These are phyloP conservation scores for Tupiocoris notatus DNA, from an alignment of 2,888 invertebrate species.

Conservation along the genomic window DNA sequence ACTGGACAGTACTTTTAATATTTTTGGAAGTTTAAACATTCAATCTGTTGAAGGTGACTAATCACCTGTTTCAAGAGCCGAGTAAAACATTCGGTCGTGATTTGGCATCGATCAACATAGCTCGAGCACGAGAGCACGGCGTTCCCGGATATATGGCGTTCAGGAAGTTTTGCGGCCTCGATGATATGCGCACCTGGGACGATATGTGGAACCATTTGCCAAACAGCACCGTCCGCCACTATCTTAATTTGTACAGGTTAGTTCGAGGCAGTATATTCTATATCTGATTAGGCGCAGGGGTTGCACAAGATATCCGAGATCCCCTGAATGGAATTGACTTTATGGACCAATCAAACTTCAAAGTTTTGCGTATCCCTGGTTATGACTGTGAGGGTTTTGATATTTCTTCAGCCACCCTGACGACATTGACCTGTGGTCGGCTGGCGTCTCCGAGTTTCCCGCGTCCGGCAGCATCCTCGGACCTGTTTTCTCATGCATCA, in stretches of 20 bases:
- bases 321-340: no score
- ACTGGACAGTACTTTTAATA: no score
- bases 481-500: conserved; percentile 57
- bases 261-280: no score
- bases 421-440: conserved; percentile 55
- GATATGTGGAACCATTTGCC: conserved; percentile 53
- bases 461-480: conserved; percentile 56
- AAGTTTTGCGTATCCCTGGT: no score
- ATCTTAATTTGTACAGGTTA: conserved; percentile 53
- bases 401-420: conserved; percentile 51
- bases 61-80: conserved; percentile 59
- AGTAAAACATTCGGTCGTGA: conserved; percentile 57
- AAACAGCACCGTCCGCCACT: conserved; percentile 53
- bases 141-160: conserved; percentile 55
- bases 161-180: conserved; percentile 53
- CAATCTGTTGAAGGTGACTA: no score
- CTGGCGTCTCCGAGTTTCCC: conserved; percentile 56
- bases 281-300: no score
- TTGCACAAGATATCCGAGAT: no score
- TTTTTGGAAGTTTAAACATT: no score
- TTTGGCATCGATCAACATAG: conserved; percentile 57
- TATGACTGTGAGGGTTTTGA: no score
- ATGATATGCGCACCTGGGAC: conserved; percentile 52
- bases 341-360: no score
- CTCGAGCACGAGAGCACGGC: conserved; percentile 57